Evolutionary conservation across 2,888 invertebrate species (phyloP), one percentile per base, ranked within the genome.

Genomic region (Cephonodes hylas): DNA sequence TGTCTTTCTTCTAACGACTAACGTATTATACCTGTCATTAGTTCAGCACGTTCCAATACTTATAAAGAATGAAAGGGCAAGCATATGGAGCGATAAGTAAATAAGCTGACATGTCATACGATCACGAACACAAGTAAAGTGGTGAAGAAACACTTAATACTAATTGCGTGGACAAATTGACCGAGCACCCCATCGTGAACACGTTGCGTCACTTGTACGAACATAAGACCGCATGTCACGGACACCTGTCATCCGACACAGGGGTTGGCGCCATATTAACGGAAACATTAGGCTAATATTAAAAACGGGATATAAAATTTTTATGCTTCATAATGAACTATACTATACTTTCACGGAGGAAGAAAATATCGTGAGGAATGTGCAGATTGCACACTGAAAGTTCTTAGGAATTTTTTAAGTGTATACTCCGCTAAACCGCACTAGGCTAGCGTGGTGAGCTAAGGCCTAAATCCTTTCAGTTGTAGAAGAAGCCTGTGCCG

Each of bases 151-250:
- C 20, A 42, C 31, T 48, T 56, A n/a, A 53, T 62, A 67, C 67
- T 69, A 67, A 63, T 65, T 65, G 65, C 34, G 22, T 53, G 48
- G 59, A 63, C 66, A 64, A 69, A 66, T 67, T 60, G 64, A 61
- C 61, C 63, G 63, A 63, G 62, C 66, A 65, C 62, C 66, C 65
- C 70, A 64, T 66, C 68, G 61, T 61, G 61, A 64, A 63, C n/a
- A n/a, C 69, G 64, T 63, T 67, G 69, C 69, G 64, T 62, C 60
- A 58, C 60, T 62, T 58, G 58, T 58, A 44, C 60, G 63, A 60
- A 42, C 63, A 25, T 27, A 48, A 45, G 31, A 31, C 22, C 56
- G 46, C 22, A 58, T 46, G 60, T 22, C 60, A 60, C 27, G 38
- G 18, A 25, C 61, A 60, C 60, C 57, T 62, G 61, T 46, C 60